Conservation (phyloP, 2,888 invertebrate species). For the Ceriagrion tenellum region DNA sequence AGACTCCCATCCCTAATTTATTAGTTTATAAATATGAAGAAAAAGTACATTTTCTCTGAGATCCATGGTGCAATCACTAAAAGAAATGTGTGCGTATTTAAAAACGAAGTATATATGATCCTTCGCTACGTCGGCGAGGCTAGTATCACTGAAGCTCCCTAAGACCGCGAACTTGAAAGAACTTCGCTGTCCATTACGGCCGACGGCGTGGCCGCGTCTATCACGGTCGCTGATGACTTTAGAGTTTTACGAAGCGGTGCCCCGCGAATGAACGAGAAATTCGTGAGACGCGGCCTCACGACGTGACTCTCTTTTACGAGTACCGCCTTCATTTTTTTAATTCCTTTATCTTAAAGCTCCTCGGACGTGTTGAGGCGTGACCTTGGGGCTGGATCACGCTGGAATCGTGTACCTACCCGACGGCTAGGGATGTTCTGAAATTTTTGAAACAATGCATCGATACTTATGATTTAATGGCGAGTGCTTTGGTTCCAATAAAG, state of each 20-base stretch:
- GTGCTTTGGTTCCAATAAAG: too few relatives aligned
- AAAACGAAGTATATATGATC: too few relatives aligned
- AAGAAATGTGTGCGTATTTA: too few relatives aligned
- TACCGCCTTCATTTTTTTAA: neutral
- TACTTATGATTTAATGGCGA: too few relatives aligned
- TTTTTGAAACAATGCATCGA: too few relatives aligned
- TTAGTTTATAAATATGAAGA: too few relatives aligned
- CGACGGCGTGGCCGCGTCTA: neutral
- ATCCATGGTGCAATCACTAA: too few relatives aligned
- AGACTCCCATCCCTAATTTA: too few relatives aligned
- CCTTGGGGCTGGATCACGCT: neutral
- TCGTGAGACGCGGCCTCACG: conserved; percentile 19
- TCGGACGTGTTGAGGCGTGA: neutral
- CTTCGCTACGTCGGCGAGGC: too few relatives aligned
- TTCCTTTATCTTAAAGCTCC: neutral
- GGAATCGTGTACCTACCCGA: neutral
- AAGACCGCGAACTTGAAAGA: neutral
- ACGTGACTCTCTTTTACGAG: neutral
- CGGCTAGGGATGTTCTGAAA: too few relatives aligned
- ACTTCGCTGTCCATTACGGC: neutral
- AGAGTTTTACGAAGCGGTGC: neutral
- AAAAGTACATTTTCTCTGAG: too few relatives aligned
- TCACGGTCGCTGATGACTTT: neutral
- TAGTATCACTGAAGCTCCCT: neutral
- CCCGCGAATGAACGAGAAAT: neutral